A percentile compares a stretch with the other conserved stretches of the same genome.
Conservation (phyloP, 2,113 vertebrate species). For the Thryonomys swinderianus region DNA sequence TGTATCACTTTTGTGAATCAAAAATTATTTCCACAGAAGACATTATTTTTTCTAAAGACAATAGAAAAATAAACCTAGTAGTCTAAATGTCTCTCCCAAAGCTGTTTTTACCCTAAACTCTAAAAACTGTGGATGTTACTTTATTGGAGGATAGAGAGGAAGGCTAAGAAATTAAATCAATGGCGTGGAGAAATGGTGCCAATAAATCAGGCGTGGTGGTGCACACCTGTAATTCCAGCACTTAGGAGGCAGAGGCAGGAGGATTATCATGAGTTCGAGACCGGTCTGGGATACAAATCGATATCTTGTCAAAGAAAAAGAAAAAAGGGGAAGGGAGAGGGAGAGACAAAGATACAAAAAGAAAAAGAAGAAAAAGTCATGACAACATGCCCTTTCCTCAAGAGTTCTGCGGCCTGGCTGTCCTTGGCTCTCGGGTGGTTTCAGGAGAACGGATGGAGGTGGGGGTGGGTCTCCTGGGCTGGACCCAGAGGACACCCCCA, state of each 20-base stretch:
- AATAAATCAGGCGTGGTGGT: not conserved
- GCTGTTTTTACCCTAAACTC: not conserved
- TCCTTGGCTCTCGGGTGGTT: not conserved
- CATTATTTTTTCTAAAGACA: slow-evolving; percentile 3
- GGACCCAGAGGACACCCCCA: not conserved
- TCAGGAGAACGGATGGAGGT: not conserved
- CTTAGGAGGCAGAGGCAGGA: no score
- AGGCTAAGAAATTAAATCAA: not conserved
- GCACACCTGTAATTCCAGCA: no score
- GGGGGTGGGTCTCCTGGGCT: not conserved
- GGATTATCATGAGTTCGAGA: no score
- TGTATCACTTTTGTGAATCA: not conserved
- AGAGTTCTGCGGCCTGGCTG: not conserved
- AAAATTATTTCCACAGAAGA: slow-evolving; percentile 4
- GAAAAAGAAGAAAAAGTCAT: not conserved
- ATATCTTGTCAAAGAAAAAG: no score
- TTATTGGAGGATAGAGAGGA: fast-evolving
- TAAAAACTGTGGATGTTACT: not conserved
- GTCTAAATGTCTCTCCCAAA: not conserved
- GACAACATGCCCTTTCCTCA: not conserved
- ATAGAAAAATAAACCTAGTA: not conserved
- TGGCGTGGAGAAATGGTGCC: not conserved
- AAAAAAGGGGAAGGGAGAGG: no score
- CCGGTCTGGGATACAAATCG: no score
- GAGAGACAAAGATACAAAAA: no score